A percentile compares a stretch with the other conserved stretches of the same genome.
These are phyloP conservation scores for Ormyrus thymus DNA, from an alignment of 2,888 invertebrate genomes.

Conservation along the genomic window DNA sequence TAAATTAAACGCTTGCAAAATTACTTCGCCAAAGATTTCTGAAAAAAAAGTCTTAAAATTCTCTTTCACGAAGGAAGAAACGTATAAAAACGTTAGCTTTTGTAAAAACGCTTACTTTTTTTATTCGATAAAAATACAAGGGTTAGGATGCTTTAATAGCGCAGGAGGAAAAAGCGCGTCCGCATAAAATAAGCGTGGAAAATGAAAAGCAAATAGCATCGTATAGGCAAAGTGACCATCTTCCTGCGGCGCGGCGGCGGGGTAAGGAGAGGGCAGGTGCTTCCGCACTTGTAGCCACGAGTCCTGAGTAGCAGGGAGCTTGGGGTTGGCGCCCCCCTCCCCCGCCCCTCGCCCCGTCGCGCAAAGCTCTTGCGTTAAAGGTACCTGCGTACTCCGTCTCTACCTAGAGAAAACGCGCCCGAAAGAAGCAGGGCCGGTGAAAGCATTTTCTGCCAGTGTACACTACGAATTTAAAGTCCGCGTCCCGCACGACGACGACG, in stretches of 20 bases:
- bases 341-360: background rate
- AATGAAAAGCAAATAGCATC: conserved; percentile 47
- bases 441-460: conserved; percentile 31
- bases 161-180: background rate
- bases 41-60: too few relatives aligned
- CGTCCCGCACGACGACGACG: background rate
- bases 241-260: background rate
- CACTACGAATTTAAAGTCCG: conserved; percentile 62
- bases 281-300: conserved; percentile 22
- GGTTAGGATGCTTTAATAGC: too few relatives aligned
- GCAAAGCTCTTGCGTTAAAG: conserved; percentile 15
- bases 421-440: conserved; percentile 9
- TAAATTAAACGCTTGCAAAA: too few relatives aligned
- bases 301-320: background rate
- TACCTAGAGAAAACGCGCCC: background rate
- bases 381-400: background rate
- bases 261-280: conserved; percentile 19
- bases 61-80: too few relatives aligned
- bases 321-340: background rate
- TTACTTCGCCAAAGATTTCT: too few relatives aligned
- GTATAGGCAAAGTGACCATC: conserved; percentile 38
- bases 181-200: conserved; percentile 10
- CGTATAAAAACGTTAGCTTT: too few relatives aligned
- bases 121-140: too few relatives aligned
- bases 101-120: too few relatives aligned